A percentile compares a stretch with the other conserved stretches of the same genome.
phyloP scores from a whole-genome alignment of 1,140 invertebrate species.

The Frieseomelitta varia region DNA sequence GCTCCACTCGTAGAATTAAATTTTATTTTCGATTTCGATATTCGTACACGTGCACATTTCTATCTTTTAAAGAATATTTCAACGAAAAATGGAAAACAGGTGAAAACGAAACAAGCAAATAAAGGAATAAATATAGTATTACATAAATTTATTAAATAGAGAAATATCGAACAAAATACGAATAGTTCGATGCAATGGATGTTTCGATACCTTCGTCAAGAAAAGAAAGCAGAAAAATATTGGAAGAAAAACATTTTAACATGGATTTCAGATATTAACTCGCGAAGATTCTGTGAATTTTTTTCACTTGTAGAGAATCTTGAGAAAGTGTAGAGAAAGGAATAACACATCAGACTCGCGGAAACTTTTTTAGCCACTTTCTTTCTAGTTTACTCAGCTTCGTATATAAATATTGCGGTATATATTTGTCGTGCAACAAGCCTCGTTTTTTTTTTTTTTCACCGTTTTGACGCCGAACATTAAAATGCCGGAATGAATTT shows the following conservation, averaged over 20 bases:
- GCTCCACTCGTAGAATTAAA: too few species aligned
- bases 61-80: neutral
- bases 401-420: neutral
- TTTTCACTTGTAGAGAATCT: too few species aligned
- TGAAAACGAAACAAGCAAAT: neutral
- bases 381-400: neutral
- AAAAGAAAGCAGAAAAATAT: neutral
- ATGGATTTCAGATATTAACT: neutral
- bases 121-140: neutral
- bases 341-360: neutral
- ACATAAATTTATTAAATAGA: neutral
- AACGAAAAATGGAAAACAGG: neutral
- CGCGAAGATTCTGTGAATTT: neutral
- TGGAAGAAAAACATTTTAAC: neutral
- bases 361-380: neutral
- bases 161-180: neutral
- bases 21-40: neutral
- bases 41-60: neutral
- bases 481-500: neutral
- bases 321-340: neutral
- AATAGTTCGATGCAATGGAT: neutral
- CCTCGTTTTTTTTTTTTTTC: neutral
- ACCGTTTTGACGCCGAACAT: neutral
- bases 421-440: neutral
- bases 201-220: too few species aligned